Evolutionary conservation across 2,888 invertebrate genomes (phyloP).

Genomic region (Eupithecia abbreviata): DNA sequence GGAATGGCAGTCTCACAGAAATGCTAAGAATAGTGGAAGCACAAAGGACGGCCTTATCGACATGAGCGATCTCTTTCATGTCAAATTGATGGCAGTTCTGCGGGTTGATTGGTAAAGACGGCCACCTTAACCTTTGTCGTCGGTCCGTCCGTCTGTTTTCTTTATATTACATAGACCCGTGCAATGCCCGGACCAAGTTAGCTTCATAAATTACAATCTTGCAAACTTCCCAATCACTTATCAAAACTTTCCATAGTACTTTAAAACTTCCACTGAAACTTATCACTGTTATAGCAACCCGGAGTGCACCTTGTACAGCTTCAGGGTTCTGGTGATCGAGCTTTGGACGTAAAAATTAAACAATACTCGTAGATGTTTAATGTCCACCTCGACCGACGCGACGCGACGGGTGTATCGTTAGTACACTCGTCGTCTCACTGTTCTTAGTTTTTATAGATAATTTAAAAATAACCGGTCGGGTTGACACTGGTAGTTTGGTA

Average conservation of each 20-base stretch:
- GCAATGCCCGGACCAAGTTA: background rate
- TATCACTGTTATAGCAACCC: background rate
- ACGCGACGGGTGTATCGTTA: background rate
- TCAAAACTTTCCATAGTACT: background rate
- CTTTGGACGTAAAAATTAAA: background rate
- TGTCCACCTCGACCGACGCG: background rate
- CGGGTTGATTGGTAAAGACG: no score
- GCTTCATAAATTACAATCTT: background rate
- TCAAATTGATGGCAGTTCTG: no score
- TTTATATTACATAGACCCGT: background rate
- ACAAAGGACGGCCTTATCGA: no score
- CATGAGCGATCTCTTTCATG: no score
- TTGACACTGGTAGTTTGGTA: no score
- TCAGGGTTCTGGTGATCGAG: background rate
- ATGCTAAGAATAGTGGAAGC: no score
- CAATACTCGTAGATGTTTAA: background rate
- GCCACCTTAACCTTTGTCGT: no score
- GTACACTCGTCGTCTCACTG: no score
- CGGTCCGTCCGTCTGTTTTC: background rate
- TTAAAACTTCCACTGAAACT: background rate
- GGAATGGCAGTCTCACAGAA: no score
- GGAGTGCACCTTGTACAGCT: slow-evolving; percentile 2
- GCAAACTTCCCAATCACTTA: background rate
- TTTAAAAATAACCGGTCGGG: no score
- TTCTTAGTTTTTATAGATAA: no score